These are phyloP conservation scores for Scatophagus argus DNA, from an alignment of 2,113 vertebrate genomes.

Conservation along the genomic window DNA sequence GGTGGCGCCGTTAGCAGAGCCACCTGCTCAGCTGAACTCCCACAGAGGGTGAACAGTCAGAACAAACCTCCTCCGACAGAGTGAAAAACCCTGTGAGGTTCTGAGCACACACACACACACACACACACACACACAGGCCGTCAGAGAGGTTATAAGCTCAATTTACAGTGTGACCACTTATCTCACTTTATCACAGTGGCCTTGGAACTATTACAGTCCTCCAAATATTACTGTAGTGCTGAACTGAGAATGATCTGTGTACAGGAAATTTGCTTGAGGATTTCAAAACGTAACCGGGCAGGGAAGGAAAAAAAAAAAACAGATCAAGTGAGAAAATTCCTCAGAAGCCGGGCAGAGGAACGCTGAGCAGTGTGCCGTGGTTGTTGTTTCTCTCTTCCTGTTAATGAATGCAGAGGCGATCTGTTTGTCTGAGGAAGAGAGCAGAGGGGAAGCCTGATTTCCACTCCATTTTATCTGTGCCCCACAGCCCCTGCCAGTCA, in stretches of 20 bases:
- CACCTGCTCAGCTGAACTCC: slow-evolving; percentile 63
- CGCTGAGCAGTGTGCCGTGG: slow-evolving; percentile 19
- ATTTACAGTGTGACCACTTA: slow-evolving; percentile 69
- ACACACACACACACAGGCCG: too few relatives aligned
- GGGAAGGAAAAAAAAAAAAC: background rate
- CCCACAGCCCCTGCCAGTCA: slow-evolving; percentile 73
- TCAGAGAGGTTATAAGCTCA: slow-evolving; percentile 57
- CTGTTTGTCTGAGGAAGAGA: slow-evolving; percentile 80
- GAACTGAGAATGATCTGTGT: slow-evolving; percentile 51
- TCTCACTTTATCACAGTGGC: slow-evolving; percentile 59
- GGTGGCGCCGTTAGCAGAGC: slow-evolving; percentile 35
- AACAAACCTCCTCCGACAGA: slow-evolving; percentile 36
- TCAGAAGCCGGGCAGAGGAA: slow-evolving; percentile 6
- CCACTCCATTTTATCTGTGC: slow-evolving; percentile 82
- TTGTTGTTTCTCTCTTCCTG: slow-evolving; percentile 75
- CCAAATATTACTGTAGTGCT: slow-evolving; percentile 69
- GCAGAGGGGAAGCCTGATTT: slow-evolving; percentile 81
- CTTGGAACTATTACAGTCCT: slow-evolving; percentile 63
- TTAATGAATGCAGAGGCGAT: slow-evolving; percentile 76
- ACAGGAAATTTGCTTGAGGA: slow-evolving; percentile 43
- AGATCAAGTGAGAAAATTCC: slow-evolving; percentile 29
- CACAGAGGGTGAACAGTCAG: slow-evolving; percentile 1
- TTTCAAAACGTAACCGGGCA: slow-evolving; percentile 30
- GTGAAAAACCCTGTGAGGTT: slow-evolving; percentile 11
- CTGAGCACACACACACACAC: too few relatives aligned